phyloP scores from a whole-genome alignment of 2,888 invertebrate species.

The Eupeodes latifasciatus region DNA sequence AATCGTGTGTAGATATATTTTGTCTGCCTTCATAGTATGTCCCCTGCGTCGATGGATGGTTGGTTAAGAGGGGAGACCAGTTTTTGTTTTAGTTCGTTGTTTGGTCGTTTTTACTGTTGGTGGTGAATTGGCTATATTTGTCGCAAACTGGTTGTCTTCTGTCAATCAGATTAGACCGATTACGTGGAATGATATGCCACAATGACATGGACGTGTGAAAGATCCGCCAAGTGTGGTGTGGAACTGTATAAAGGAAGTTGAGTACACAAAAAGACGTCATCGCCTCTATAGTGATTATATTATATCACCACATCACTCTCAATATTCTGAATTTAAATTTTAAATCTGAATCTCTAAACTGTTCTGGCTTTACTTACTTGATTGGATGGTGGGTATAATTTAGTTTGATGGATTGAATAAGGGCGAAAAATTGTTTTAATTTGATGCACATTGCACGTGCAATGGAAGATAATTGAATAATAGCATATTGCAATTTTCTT shows the following conservation, averaged over 20 bases:
- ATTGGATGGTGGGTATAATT: constrained; percentile 4
- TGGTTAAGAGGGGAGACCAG: constrained; percentile 17
- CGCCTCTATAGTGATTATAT: constrained; percentile 32
- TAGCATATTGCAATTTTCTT: background rate
- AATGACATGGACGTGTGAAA: constrained; percentile 65
- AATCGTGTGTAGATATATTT: constrained; percentile 7
- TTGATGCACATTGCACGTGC: constrained; percentile 23
- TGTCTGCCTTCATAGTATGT: background rate
- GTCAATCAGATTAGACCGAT: constrained; percentile 74
- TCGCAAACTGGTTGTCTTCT: constrained; percentile 69
- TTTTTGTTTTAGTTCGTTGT: background rate
- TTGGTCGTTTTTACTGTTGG: constrained; percentile 21
- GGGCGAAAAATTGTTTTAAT: constrained; percentile 24
- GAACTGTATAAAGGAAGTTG: constrained; percentile 58
- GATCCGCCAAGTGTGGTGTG: constrained; percentile 53
- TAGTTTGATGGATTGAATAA: constrained; percentile 25
- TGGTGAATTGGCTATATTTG: constrained; percentile 71
- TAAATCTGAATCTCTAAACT: background rate
- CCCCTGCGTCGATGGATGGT: background rate
- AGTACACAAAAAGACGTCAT: constrained; percentile 52
- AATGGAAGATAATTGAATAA: background rate
- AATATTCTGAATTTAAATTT: background rate
- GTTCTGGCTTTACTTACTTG: background rate
- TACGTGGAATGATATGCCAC: constrained; percentile 70
- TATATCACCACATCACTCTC: constrained; percentile 15